Conservation (phyloP, 2,113 vertebrate genomes). For the Nansenia antarctica region DNA sequence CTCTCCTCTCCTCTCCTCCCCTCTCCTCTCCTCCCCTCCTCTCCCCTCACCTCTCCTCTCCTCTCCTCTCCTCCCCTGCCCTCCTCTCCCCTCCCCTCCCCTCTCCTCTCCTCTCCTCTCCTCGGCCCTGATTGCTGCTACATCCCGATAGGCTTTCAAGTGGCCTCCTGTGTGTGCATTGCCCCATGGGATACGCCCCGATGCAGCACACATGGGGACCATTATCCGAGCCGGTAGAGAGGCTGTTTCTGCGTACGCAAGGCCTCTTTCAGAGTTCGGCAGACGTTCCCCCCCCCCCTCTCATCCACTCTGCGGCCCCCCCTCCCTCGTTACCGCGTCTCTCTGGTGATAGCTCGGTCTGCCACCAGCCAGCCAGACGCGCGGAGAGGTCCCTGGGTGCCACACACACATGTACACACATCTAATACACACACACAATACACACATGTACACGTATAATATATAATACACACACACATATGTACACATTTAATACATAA, state of each 20-base stretch:
- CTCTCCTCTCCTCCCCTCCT: too few relatives aligned
- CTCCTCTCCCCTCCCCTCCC: too few relatives aligned
- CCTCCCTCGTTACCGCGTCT: background rate
- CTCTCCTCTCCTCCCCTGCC: too few relatives aligned
- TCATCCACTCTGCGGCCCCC: conserved; percentile 44
- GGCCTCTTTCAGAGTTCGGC: conserved; percentile 55
- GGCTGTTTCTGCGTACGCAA: conserved; percentile 34
- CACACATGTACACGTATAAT: background rate
- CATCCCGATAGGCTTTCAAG: conserved; percentile 78
- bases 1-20: too few relatives aligned
- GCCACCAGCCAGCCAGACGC: background rate
- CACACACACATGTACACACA: conserved; percentile 3
- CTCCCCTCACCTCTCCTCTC: too few relatives aligned
- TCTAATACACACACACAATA: conserved; percentile 21
- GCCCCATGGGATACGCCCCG: conserved; percentile 64
- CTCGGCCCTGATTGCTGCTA: conserved; percentile 74
- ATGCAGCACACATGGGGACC: conserved; percentile 74
- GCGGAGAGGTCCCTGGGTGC: background rate
- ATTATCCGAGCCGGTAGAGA: conserved; percentile 61
- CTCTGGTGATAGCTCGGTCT: conserved; percentile 56
- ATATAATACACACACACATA: background rate
- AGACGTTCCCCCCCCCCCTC: conserved; percentile 28
- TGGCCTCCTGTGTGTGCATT: conserved; percentile 69
- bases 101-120: too few relatives aligned
- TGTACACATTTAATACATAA: too few relatives aligned